These are phyloP conservation scores for Leptinotarsa texana DNA, from an alignment of 1,140 invertebrate genomes.

Conservation along the genomic window DNA sequence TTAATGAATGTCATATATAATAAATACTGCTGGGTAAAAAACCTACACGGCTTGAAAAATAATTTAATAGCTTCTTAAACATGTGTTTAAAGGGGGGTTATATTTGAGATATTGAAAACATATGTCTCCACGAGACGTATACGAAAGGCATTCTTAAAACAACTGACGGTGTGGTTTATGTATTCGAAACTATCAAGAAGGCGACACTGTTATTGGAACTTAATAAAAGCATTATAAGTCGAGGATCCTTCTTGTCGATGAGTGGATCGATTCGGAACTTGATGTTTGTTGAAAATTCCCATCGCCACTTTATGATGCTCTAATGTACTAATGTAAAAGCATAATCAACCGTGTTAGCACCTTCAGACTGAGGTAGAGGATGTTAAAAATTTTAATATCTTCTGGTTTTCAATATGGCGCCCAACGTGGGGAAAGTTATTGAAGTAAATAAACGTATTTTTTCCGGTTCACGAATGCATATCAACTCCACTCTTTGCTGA, in stretches of 20 bases:
- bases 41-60: conserved; percentile 27
- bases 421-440: neutral
- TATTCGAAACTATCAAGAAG: neutral
- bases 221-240: neutral
- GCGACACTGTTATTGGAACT: neutral
- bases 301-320: neutral
- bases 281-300: neutral
- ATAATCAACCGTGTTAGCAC: conserved; percentile 2
- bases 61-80: conserved; percentile 37
- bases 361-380: neutral
- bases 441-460: too few relatives aligned
- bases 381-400: neutral
- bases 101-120: conserved; percentile 41
- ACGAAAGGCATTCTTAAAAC: conserved; percentile 9
- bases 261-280: neutral
- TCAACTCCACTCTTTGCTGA: too few relatives aligned
- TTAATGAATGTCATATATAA: conserved; percentile 32
- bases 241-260: neutral
- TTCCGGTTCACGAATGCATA: too few relatives aligned
- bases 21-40: conserved; percentile 28
- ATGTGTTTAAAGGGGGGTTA: conserved; percentile 33
- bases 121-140: conserved; percentile 21
- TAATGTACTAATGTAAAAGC: conserved; percentile 13
- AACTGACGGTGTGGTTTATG: conserved; percentile 12
- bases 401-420: neutral